Conservation (phyloP, 1,140 invertebrate species). For the Trichogramma pretiosum region DNA sequence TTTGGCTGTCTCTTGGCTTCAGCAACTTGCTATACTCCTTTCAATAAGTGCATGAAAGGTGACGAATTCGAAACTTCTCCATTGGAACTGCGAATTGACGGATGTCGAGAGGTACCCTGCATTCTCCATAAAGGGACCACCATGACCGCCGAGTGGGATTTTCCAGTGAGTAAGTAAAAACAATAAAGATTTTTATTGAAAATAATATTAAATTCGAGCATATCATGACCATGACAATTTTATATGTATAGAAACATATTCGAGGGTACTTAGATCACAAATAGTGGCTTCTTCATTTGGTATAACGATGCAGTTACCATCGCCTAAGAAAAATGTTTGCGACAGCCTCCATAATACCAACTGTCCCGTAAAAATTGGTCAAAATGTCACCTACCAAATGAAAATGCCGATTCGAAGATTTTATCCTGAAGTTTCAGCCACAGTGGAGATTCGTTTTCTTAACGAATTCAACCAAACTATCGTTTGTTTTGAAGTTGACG, state of each 20-base stretch:
- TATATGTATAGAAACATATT: conserved; percentile 22
- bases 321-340: conserved; percentile 29
- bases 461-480: conserved; percentile 16
- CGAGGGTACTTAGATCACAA: conserved; percentile 18
- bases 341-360: conserved; percentile 15
- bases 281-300: conserved; percentile 18
- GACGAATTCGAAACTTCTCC: too few species aligned
- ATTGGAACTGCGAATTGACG: conserved; percentile 17
- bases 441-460: conserved; percentile 22
- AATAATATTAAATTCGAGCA: too few species aligned
- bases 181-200: too few species aligned
- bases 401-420: conserved; percentile 22
- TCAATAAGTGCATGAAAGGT: too few species aligned
- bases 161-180: conserved; percentile 26
- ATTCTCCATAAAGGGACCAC: conserved; percentile 16
- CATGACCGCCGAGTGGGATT: conserved; percentile 23
- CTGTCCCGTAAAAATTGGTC: conserved; percentile 28
- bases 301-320: conserved; percentile 8
- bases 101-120: conserved; percentile 24
- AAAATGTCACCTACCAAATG: conserved; percentile 27
- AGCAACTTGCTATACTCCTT: too few species aligned
- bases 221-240: too few species aligned
- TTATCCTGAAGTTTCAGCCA: conserved; percentile 23
- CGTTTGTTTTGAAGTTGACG: conserved; percentile 25
- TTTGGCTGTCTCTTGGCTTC: too few species aligned